phyloP scores from a whole-genome alignment of 2,888 invertebrate species.

The Hoplodrina blanda region DNA sequence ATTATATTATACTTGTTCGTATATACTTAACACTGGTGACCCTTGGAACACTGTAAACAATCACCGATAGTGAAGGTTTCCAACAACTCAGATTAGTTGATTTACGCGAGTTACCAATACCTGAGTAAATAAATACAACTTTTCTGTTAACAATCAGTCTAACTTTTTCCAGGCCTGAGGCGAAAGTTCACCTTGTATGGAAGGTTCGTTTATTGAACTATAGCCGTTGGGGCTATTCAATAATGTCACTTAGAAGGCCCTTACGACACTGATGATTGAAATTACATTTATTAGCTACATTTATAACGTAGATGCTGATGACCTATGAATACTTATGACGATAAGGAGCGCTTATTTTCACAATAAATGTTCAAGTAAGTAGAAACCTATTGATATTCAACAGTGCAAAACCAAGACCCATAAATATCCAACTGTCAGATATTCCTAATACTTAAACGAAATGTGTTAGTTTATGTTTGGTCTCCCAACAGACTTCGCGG shows the following conservation, averaged over 20 bases:
- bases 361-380: neutral
- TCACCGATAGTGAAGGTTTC: slow-evolving; percentile 11
- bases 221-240: neutral
- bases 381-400: neutral
- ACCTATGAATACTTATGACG: slow-evolving; percentile 23
- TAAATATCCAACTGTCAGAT: slow-evolving; percentile 54
- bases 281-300: slow-evolving; percentile 4
- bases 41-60: neutral
- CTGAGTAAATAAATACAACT: slow-evolving; percentile 35
- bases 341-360: slow-evolving; percentile 28
- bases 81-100: slow-evolving; percentile 29
- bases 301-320: slow-evolving; percentile 22
- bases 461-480: slow-evolving; percentile 38
- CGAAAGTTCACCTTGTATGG: slow-evolving; percentile 30
- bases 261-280: slow-evolving; percentile 25
- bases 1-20: slow-evolving; percentile 20
- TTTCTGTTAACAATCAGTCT: slow-evolving; percentile 32
- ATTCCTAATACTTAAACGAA: slow-evolving; percentile 44
- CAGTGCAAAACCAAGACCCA: slow-evolving; percentile 35
- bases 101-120: slow-evolving; percentile 23
- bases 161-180: slow-evolving; percentile 29
- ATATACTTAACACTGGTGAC: slow-evolving; percentile 10
- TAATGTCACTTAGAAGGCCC: slow-evolving; percentile 1
- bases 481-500: slow-evolving; percentile 36
- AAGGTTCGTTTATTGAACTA: slow-evolving; percentile 37